Evolutionary conservation across 2,888 invertebrate genomes (phyloP).

Genomic region (Brenthis ino): DNA sequence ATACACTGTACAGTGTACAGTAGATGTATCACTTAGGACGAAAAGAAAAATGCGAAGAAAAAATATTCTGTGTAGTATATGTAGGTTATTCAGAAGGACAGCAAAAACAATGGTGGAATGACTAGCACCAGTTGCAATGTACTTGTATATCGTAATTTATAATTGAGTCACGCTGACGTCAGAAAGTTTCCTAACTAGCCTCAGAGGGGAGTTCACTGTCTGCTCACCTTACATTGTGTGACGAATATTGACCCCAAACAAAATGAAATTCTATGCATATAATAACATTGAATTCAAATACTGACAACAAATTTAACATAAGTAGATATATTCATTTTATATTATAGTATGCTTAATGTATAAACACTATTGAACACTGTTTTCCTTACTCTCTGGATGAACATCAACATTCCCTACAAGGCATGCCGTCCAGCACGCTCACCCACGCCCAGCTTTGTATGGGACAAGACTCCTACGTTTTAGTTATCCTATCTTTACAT

Average conservation of each 20-base stretch:
- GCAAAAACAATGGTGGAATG: slow-evolving; percentile 10
- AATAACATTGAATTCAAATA: slow-evolving; percentile 7
- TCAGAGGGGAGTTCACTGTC: slow-evolving; percentile 43
- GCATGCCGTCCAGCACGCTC: slow-evolving; percentile 61
- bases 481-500: slow-evolving; percentile 20
- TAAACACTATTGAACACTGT: slow-evolving; percentile 19
- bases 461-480: slow-evolving; percentile 48
- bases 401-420: slow-evolving; percentile 75
- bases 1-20: no score
- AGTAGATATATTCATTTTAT: no score
- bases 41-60: no score
- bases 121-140: background rate
- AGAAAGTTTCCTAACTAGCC: slow-evolving; percentile 54
- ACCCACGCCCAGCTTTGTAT: slow-evolving; percentile 60
- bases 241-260: slow-evolving; percentile 47
- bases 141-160: slow-evolving; percentile 47
- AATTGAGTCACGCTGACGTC: slow-evolving; percentile 68
- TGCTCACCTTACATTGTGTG: slow-evolving; percentile 42
- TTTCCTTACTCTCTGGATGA: slow-evolving; percentile 54
- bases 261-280: slow-evolving; percentile 23
- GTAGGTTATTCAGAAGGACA: background rate
- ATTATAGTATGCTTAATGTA: background rate
- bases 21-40: no score
- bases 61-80: no score
- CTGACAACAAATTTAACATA: no score